phyloP scores from a whole-genome alignment of 2,888 invertebrate species.

The Hemicrepidius hirtus region DNA sequence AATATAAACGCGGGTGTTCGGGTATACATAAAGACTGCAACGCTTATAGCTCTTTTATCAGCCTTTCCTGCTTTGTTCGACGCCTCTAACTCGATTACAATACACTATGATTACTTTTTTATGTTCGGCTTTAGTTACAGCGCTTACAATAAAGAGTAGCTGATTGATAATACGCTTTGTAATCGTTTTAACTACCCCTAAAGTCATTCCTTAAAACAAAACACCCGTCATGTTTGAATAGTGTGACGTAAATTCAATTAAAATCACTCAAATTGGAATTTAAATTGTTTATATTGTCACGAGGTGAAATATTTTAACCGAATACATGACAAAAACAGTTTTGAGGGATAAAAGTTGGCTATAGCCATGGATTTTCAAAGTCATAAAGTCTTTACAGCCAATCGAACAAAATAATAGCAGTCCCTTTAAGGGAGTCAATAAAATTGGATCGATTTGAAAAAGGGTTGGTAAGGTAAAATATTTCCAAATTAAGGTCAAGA shows the following conservation, averaged over 20 bases:
- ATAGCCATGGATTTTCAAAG: no score
- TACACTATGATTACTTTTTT: conserved; percentile 36
- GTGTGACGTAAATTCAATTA: neutral
- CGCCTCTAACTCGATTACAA: conserved; percentile 36
- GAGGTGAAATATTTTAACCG: no score
- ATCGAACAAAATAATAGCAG: no score
- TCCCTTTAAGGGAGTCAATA: no score
- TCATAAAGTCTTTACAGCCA: no score
- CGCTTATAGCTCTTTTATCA: conserved; percentile 29
- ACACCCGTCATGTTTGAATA: neutral
- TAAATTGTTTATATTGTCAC: no score
- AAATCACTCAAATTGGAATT: conserved; percentile 8
- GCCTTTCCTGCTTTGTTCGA: conserved; percentile 28
- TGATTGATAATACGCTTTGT: conserved; percentile 30
- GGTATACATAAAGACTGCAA: conserved; percentile 27
- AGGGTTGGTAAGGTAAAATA: no score
- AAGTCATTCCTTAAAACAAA: conserved; percentile 13
- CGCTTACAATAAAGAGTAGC: conserved; percentile 24
- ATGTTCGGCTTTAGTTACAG: conserved; percentile 20
- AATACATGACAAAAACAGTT: no score
- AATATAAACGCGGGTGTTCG: conserved; percentile 14
- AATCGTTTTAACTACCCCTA: conserved; percentile 1
- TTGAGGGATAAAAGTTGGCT: no score
- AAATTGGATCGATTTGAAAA: no score
- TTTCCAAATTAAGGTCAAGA: no score